Base-by-base conservation (phyloP, 2,113 vertebrate species). In the Talpa occidentalis region DNA sequence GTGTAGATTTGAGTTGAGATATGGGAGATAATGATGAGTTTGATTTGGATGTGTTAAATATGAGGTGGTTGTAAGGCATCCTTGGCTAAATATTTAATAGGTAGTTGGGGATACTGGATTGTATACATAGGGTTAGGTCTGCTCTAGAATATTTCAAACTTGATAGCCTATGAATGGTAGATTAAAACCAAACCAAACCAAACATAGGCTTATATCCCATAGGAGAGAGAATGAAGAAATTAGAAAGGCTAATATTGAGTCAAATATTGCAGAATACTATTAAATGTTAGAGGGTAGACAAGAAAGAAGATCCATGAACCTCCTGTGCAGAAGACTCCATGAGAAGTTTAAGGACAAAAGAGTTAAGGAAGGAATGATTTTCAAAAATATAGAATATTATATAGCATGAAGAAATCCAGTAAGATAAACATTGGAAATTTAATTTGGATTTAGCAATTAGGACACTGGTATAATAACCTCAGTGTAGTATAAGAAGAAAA, bases 141-240 rank as follows among this genome's bases (percentile, higher is more conserved):
- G 1, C 52, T 3, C 28, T 87, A 3, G 11, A 87, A 0, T 37
- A 67, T 88, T 24, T 64, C 14, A 15, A 10, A 88, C 14, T 70
- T 8, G 67, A 44, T 3, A 64, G 54, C 0, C 10, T 24, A 80
- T 70, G 30, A 10, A 64, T 54, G 47, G 14, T 32, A 80, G 22
- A 84, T 62, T 17, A 62, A 62, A 62, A 62, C 26, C 7, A 88
- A 42, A 76, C 22, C 30, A 35, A 77, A 35, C 4, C 26, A 62
- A 69, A 5, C 10, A 44, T 0, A 32, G 11, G 11, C 0, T 14
- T 47, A 44, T 16, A 73, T 79, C 0, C 4, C 17, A 59, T 10
- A 22, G 81, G 30, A 64, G 30, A 64, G 10, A 66, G 15, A 44
- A 94, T 94, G 8, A 3, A 6, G 3, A 87, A 66, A 6, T 35